A percentile compares a stretch with the other conserved stretches of the same genome.
These are phyloP conservation scores for Tetramorium simillimum DNA, from an alignment of 1,140 invertebrate genomes.

Conservation along the genomic window DNA sequence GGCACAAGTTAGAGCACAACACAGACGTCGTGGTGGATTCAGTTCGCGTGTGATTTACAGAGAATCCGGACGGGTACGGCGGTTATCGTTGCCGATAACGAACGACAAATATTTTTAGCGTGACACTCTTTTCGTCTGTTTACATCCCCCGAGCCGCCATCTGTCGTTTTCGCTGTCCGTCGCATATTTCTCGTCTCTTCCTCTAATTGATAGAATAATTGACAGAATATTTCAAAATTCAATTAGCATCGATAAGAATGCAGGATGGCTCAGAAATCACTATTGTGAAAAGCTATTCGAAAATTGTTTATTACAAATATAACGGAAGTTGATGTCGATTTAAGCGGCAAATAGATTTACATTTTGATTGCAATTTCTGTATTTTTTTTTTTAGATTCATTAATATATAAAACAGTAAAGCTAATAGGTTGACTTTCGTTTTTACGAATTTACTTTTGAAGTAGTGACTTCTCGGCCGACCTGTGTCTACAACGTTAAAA, in stretches of 20 bases:
- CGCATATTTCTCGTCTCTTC: neutral
- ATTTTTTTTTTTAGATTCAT: neutral
- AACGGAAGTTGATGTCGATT: neutral
- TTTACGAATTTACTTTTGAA: neutral
- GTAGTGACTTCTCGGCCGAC: neutral
- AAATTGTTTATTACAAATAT: too few species aligned
- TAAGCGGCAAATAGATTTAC: neutral
- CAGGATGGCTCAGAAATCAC: neutral
- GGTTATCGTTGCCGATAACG: conserved; percentile 40
- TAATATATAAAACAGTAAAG: neutral
- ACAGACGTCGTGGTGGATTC: conserved; percentile 15
- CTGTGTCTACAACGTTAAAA: neutral
- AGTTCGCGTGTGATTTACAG: conserved; percentile 44
- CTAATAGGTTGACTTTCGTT: neutral
- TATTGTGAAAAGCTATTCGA: neutral
- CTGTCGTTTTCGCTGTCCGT: neutral
- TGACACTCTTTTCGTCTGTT: neutral
- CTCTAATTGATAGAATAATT: neutral
- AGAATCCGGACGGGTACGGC: conserved; percentile 12
- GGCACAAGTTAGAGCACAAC: conserved; percentile 30
- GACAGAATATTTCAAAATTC: neutral
- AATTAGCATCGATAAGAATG: neutral
- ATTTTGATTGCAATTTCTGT: neutral
- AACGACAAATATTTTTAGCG: conserved; percentile 10
- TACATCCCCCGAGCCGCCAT: neutral